Evolutionary conservation across 2,888 invertebrate genomes (phyloP), one percentile per base, ranked within the genome.

Genomic region (Melanotus villosus): DNA sequence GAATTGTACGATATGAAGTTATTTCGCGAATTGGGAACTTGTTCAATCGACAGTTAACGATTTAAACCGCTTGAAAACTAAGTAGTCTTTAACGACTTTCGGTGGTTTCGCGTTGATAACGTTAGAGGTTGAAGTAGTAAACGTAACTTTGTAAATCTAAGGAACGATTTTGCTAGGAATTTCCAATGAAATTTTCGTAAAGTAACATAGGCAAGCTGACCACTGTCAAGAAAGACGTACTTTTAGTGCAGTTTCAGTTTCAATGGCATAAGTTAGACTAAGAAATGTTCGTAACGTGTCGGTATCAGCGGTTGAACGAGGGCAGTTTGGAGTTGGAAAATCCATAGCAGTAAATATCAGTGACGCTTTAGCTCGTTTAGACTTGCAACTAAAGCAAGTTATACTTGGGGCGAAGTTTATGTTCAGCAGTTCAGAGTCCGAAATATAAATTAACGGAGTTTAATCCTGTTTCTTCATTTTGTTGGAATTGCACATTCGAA

Each of bases 341-440:
- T 68, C 58, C 68, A 68, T 64, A 68, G 68, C 50, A 64, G 68
- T 68, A 68, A 68, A 68, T 68, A 68, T 68, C 58, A 58, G 68
- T 21, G 64, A 64, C 68, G 63, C 63, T 68, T 67, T 68, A 68
- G 68, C 63, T 64, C 68, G 68, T 68, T 68, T 68, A 57, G 63
- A 64, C 63, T 68, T 68, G 68, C 68, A 68, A 68, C 68, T 68
- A 68, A 68, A 68, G 68, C 68, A 68, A 68, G 68, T 68, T 68
- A 68, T 68, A 68, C 68, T 68, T 63, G 50, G 68, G 58, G 58
- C 57, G 50, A 68, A 68, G 58, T 68, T 68, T 68, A 68, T 68
- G 63, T 68, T 68, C 68, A 59, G 68, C 68, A 68, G 63, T 68
- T 68, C 64, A 64, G 57, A 64, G 64, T 68, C 68, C 68, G 63